Percentiles rank a stretch among this genome's conserved stretches.
phyloP scores from a whole-genome alignment of 2,797 vertebrate species.

The Dermochelys coriacea region DNA sequence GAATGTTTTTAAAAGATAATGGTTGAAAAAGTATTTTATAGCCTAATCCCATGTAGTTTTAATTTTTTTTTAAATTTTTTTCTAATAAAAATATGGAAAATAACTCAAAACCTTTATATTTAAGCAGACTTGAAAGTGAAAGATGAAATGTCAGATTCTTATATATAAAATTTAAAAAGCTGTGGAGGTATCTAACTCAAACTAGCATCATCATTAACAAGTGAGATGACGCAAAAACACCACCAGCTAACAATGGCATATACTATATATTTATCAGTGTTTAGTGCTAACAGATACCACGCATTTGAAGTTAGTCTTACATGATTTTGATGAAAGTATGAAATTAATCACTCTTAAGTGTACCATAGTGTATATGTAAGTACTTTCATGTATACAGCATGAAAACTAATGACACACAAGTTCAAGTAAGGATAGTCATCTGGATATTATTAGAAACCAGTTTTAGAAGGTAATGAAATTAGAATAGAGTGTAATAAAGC shows the following conservation, averaged over 20 bases:
- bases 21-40: neutral
- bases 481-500: neutral
- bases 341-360: neutral
- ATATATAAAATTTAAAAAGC: neutral
- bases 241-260: neutral
- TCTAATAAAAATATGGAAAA: slow-evolving; percentile 3
- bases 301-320: neutral
- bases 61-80: neutral
- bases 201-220: neutral
- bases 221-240: neutral
- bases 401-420: neutral
- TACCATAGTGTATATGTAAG: fast-evolving
- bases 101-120: neutral
- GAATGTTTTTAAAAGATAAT: neutral
- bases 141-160: neutral
- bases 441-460: neutral
- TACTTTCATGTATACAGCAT: neutral
- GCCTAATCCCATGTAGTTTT: neutral
- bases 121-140: slow-evolving; percentile 2
- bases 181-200: neutral
- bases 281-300: neutral
- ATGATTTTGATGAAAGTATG: neutral
- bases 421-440: neutral
- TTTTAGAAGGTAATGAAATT: neutral
- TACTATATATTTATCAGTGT: neutral